These are phyloP conservation scores for Tetramorium simillimum DNA, from an alignment of 1,140 invertebrate species.

Conservation along the genomic window DNA sequence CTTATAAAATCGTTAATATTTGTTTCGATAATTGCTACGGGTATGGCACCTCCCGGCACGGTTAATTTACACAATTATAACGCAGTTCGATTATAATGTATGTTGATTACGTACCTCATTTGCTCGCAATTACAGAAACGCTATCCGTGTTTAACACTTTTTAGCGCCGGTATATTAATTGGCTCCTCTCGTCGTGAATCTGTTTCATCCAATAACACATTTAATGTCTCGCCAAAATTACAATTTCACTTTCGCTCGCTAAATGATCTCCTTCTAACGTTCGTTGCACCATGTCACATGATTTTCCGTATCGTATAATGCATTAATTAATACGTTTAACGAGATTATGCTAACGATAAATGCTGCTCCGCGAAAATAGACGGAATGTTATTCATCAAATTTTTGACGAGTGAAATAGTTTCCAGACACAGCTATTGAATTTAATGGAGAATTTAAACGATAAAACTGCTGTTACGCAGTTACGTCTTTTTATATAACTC, in stretches of 20 bases:
- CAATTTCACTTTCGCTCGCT: conserved; percentile 46
- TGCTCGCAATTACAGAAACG: conserved; percentile 56
- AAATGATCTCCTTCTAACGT: conserved; percentile 36
- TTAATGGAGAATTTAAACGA: not conserved
- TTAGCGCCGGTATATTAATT: conserved; percentile 55
- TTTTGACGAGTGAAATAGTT: not conserved
- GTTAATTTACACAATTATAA: conserved; percentile 61
- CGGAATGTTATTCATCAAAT: not conserved
- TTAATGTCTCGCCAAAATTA: conserved; percentile 56
- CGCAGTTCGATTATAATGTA: conserved; percentile 54
- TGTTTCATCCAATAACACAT: conserved; percentile 61
- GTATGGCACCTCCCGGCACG: conserved; percentile 49
- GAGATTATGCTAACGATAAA: not conserved
- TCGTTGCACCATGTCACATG: not conserved
- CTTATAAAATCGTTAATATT: conserved; percentile 61
- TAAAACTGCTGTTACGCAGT: not conserved
- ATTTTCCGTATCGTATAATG: conserved; percentile 16
- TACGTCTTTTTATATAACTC: not conserved
- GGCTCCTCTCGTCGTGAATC: conserved; percentile 47
- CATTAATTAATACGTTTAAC: conserved; percentile 41
- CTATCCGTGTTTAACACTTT: conserved; percentile 60
- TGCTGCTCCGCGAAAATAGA: not conserved
- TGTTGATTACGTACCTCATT: conserved; percentile 61
- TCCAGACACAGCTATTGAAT: not conserved
- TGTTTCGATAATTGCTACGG: conserved; percentile 53